Evolutionary conservation across 2,888 invertebrate species (phyloP), one percentile per base, ranked within the genome.

Genomic region (Lepidonotus clava): DNA sequence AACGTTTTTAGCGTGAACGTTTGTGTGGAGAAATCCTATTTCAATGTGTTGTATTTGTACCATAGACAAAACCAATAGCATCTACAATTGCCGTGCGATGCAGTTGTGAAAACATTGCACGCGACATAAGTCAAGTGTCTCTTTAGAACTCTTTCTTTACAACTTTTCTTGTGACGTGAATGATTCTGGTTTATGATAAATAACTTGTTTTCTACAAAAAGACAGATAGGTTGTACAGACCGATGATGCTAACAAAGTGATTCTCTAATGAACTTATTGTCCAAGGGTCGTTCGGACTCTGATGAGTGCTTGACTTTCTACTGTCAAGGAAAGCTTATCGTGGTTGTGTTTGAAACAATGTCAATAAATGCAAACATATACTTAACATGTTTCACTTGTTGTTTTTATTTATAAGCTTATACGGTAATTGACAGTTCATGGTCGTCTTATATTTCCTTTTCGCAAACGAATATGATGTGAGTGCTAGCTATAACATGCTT

Each of bases 321-420:
- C 53, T n/a, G n/a, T 61, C 28, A 61, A 61, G 61, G 61, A 38
- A 36, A 11, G n/a, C 38, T 18, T 71, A 71, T 36, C 36, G 8
- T 71, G 71, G 71, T 71, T 71, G 71, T 71, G 71, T 71, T 71
- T 71, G 36, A 14, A 71, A 38, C 71, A 71, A 71, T 71, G 71
- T 38, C 34, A 71, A 71, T 71, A 71, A 71, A 71, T 71, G 38
- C 71, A 71, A 38, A 71, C 21, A 36, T 71, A 71, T 36, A 36
- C 34, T 38, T 18, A 66, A 32, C 11, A 11, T 66, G 32, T 32
- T 24, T 66, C 28, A 24, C 14, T 24, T 24, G 28, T 66, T 66
- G 34, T 34, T 71, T 71, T 36, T 36, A 5, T n/a, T n/a, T n/a
- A n/a, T n/a, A n/a, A n/a, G n/a, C n/a, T n/a, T n/a, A n/a, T n/a